Base-by-base conservation (phyloP, 2,888 invertebrate genomes). In the Drosophila cognata region DNA sequence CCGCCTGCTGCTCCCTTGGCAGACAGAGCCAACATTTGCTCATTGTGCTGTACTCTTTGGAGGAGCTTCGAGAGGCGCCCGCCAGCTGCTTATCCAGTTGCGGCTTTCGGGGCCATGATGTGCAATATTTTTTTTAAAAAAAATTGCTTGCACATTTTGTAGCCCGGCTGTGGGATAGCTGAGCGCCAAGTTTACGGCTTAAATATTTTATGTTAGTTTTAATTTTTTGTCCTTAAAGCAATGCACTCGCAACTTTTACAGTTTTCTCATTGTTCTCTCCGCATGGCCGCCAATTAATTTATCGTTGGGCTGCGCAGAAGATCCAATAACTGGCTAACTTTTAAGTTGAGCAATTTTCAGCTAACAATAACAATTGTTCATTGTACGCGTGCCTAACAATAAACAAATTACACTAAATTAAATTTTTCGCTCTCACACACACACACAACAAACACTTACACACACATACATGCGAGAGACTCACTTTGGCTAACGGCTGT, bases 371-470 rank as follows among this genome's bases (percentile, higher is more conserved):
- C 46, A 60, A 60, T 76, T 81, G 56, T 76, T 64, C 70, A 71
- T 83, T 75, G 89, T 88, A 84, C 76, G 90, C 76, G 74, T 77
- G 71, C 52, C 59, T 69, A 76, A 84, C 75, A 79, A 71, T 71
- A 78, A 79, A 83, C 74, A 79, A 81, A 71, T 69, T 75, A 73
- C 73, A 65, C 67, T 60, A 79, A 89, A 79, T 77, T 71, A 76
- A 82, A 82, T 77, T 82, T 68, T 56, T 29, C 55, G 4, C 46
- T 16, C 59, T 36, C 28, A 52, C 38, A 58, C 31, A 59, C 48
- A 67, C 36, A 74, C 58, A 56, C 21, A 43, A 10, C 4, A 4
- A n/a, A 10, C 38, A 18, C 18, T 18, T 18, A 36, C n/a, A 43
- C 43, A 50, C 33, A 63, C 55, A 43, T 29, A 51, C 16, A 48